phyloP scores from a whole-genome alignment of 1,140 invertebrate species.

The Paralvinella palmiformis region DNA sequence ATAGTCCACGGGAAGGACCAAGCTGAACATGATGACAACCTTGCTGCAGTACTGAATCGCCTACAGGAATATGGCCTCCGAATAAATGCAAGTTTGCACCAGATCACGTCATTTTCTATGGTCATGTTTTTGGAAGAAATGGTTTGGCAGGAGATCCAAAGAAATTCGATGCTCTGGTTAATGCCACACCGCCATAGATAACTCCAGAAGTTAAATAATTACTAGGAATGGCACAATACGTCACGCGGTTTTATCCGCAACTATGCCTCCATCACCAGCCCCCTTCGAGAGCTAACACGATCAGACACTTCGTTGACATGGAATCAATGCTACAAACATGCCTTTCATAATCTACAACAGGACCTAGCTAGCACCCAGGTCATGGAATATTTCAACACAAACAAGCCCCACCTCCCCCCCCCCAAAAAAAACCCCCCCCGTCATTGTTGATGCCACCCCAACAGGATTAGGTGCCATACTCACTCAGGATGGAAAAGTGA shows the following conservation, averaged over 20 bases:
- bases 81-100: conserved; percentile 3
- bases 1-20: conserved; percentile 20
- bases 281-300: too few species aligned
- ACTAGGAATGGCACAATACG: not conserved
- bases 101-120: too few species aligned
- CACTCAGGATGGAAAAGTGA: too few species aligned
- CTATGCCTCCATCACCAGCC: too few species aligned
- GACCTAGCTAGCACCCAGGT: not conserved
- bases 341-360: conserved; percentile 1
- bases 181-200: not conserved
- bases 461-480: too few species aligned
- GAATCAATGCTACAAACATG: not conserved
- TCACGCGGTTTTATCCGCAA: not conserved
- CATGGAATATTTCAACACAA: not conserved
- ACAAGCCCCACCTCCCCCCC: too few species aligned
- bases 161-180: not conserved
- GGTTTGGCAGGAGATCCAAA: conserved; percentile 1
- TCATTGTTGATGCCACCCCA: not conserved
- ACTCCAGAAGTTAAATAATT: not conserved
- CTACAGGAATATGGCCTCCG: not conserved
- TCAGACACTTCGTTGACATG: too few species aligned
- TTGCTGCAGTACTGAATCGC: not conserved
- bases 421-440: too few species aligned
- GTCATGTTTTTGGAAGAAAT: conserved; percentile 1
- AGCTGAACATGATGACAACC: conserved; percentile 22